These are phyloP conservation scores for Ophion slaviceki DNA, from an alignment of 2,888 invertebrate genomes.

Conservation along the genomic window DNA sequence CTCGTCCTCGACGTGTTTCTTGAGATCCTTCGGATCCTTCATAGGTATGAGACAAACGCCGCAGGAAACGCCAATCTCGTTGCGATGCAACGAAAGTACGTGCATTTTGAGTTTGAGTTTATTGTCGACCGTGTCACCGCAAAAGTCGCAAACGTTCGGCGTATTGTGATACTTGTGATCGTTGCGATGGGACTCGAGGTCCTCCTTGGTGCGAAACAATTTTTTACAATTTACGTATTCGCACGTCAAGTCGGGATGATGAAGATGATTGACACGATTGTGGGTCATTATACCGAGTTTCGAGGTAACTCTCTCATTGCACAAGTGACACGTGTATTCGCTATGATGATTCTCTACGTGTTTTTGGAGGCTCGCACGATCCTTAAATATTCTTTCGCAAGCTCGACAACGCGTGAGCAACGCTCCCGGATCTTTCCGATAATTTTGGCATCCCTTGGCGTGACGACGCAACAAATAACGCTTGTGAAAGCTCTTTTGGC, in stretches of 20 bases:
- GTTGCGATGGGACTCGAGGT: slow-evolving; percentile 84
- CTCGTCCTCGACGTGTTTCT: slow-evolving; percentile 85
- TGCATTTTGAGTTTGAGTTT: slow-evolving; percentile 87
- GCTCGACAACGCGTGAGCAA: slow-evolving; percentile 85
- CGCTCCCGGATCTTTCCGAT: slow-evolving; percentile 83
- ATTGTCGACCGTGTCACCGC: slow-evolving; percentile 85
- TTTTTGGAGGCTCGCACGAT: slow-evolving; percentile 85
- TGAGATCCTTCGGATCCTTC: slow-evolving; percentile 85
- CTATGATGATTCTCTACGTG: slow-evolving; percentile 85
- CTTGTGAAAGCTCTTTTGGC: slow-evolving; percentile 86
- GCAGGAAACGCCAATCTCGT: slow-evolving; percentile 85
- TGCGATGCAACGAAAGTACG: slow-evolving; percentile 85
- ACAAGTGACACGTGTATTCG: slow-evolving; percentile 85
- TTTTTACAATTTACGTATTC: slow-evolving; percentile 84
- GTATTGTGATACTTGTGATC: slow-evolving; percentile 84
- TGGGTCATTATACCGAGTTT: slow-evolving; percentile 86
- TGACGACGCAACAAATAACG: slow-evolving; percentile 85
- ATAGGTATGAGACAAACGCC: slow-evolving; percentile 86
- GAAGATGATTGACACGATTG: slow-evolving; percentile 85
- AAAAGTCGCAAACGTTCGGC: slow-evolving; percentile 86
- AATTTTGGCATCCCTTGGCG: slow-evolving; percentile 86
- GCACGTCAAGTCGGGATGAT: slow-evolving; percentile 85
- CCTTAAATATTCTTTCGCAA: slow-evolving; percentile 86
- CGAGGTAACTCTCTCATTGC: slow-evolving; percentile 85
- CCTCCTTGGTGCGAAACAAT: slow-evolving; percentile 84